Percentiles rank a stretch among this genome's conserved stretches.
Conservation (phyloP, 1,140 invertebrate species). For the Stenopsyche tienmushanensis region DNA sequence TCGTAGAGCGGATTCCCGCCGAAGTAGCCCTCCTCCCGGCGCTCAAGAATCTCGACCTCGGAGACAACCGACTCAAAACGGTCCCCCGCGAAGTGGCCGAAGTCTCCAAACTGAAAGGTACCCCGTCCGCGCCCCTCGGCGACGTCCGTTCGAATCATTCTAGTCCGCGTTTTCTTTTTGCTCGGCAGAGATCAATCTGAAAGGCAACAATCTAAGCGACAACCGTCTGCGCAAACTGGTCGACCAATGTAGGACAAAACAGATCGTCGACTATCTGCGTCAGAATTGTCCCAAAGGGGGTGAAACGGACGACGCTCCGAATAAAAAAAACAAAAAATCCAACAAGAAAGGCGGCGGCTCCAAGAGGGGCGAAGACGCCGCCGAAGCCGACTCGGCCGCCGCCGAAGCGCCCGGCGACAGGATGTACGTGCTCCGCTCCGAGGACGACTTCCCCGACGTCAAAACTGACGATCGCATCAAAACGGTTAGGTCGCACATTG, state of each 20-base stretch:
- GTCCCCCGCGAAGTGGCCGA: conserved; percentile 66
- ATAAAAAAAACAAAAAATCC: conserved; percentile 47
- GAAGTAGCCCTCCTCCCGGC: conserved; percentile 59
- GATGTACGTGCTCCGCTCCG: conserved; percentile 58
- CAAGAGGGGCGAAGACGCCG: conserved; percentile 25
- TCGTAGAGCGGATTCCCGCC: conserved; percentile 63
- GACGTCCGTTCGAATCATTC: too few species aligned
- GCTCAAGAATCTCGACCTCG: conserved; percentile 71
- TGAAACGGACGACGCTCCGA: conserved; percentile 41
- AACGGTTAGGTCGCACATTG: conserved; percentile 66
- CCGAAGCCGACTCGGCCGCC: conserved; percentile 43
- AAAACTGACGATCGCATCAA: conserved; percentile 59
- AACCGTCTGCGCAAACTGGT: conserved; percentile 71
- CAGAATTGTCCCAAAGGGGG: conserved; percentile 59
- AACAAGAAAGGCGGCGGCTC: conserved; percentile 46
- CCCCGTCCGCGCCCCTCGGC: too few species aligned
- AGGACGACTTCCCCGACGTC: conserved; percentile 57
- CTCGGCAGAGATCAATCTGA: conserved; percentile 61
- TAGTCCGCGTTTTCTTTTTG: too few species aligned
- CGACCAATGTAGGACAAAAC: conserved; percentile 68
- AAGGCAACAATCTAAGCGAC: conserved; percentile 72
- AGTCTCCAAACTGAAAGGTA: conserved; percentile 70
- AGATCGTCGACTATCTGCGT: conserved; percentile 67
- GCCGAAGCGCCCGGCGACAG: conserved; percentile 42
- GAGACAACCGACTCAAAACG: conserved; percentile 63